Evolutionary conservation across 1,140 invertebrate species (phyloP).

Genomic region (Conus ventricosus): DNA sequence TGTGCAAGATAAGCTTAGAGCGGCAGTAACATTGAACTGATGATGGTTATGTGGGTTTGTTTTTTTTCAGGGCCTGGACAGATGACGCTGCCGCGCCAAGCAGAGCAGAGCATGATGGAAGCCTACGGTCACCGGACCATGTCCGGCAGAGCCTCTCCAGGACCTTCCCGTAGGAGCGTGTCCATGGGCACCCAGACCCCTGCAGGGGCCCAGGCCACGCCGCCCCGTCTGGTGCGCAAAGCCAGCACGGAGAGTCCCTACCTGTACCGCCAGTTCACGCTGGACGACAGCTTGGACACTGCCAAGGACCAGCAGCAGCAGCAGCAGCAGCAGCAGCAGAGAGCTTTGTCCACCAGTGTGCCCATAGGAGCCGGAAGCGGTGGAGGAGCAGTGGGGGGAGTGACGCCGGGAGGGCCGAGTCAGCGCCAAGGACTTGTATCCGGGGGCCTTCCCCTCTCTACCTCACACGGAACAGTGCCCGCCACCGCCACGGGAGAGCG

Average conservation of each 20-base stretch:
- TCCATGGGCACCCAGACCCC: slow-evolving; percentile 76
- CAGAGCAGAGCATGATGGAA: slow-evolving; percentile 92
- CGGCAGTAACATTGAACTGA: too few species aligned
- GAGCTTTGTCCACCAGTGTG: slow-evolving; percentile 16
- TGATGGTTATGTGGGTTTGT: too few species aligned
- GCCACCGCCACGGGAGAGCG: slow-evolving; percentile 21
- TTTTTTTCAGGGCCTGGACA: slow-evolving; percentile 39
- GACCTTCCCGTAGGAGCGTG: slow-evolving; percentile 64
- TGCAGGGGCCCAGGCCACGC: slow-evolving; percentile 81
- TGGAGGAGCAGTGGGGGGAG: slow-evolving; percentile 31
- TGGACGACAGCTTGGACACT: slow-evolving; percentile 22
- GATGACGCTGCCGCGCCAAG: slow-evolving; percentile 76
- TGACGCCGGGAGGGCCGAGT: slow-evolving; percentile 33
- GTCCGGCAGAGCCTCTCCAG: slow-evolving; percentile 57
- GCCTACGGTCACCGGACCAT: slow-evolving; percentile 83
- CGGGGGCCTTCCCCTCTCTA: slow-evolving; percentile 58
- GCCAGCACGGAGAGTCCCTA: slow-evolving; percentile 60
- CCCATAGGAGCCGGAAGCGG: slow-evolving; percentile 7
- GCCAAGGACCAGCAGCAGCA: slow-evolving; percentile 23
- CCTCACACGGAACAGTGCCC: slow-evolving; percentile 60
- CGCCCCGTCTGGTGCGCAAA: slow-evolving; percentile 76
- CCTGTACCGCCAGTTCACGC: slow-evolving; percentile 52
- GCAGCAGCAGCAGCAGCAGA: neutral
- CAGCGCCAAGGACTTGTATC: slow-evolving; percentile 44
- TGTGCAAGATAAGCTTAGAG: too few species aligned